Base-by-base conservation (phyloP, 2,888 invertebrate genomes). In the Norana najaformis region DNA sequence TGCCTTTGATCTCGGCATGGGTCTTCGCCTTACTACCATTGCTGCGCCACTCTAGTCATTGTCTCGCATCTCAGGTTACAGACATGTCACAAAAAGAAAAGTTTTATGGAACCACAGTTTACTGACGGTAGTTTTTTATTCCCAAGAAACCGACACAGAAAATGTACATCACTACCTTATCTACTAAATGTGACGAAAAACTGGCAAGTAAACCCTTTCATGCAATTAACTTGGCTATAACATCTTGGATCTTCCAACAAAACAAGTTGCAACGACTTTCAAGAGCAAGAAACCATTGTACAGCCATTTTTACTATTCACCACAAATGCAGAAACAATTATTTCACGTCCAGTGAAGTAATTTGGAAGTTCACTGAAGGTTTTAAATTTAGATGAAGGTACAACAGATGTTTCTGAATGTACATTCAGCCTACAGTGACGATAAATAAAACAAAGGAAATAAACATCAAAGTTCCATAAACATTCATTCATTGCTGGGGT, bases 401-500 rank as follows among this genome's bases (percentile, higher is more conserved):
- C n/a, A n/a, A 69, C 69, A 16, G n/a, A 69, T 30, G 69, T n/a
- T n/a, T 1, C 69, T 8, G 30, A 69, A 69, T 69, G n/a, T 69
- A 69, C 69, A 69, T n/a, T 23, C 30, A 69, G 69, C 69, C 11
- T 69, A 69, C 11, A n/a, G n/a, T 69, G 30, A 69, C 30, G n/a
- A 69, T 69, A 69, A 69, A 69, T n/a, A 69, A 30, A n/a, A n/a
- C 69, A 69, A 69, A 30, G 16, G n/a, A 11, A 69, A 30, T 69
- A 69, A 30, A 69, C 69, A 69, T 69, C n/a, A 47, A 41, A 41
- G 47, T 69, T n/a, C 13, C 30, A 69, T 13, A 69, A 20, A 69
- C 69, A 69, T n/a, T n/a, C n/a, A 69, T n/a, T n/a, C n/a, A 69
- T n/a, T n/a, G n/a, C 30, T 69, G 69, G 69, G 69, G 69, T 69